Conservation (phyloP, 2,797 vertebrate genomes). For the Salmo trutta region DNA sequence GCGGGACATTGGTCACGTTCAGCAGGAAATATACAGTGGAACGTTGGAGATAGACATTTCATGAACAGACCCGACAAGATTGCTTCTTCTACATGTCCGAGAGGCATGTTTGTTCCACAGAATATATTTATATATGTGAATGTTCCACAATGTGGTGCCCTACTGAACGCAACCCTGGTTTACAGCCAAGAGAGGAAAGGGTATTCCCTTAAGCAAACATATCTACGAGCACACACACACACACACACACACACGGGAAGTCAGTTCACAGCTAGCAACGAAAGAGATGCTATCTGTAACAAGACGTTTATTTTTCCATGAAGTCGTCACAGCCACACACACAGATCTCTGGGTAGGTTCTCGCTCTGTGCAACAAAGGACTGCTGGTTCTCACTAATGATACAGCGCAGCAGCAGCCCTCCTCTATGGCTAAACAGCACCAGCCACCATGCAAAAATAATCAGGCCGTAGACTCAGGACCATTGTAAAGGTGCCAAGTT, state of each 20-base stretch:
- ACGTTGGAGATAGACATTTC: not conserved
- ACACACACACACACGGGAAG: conserved; percentile 56
- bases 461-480: conserved; percentile 45
- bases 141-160: too few species aligned
- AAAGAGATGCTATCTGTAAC: conserved; percentile 74
- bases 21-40: not conserved
- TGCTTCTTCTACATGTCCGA: not conserved
- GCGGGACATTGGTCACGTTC: not conserved
- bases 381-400: conserved; percentile 56
- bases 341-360: conserved; percentile 51
- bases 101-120: not conserved
- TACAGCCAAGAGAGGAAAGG: conserved; percentile 46
- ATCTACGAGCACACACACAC: conserved; percentile 26
- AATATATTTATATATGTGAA: not conserved
- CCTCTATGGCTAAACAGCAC: conserved; percentile 56
- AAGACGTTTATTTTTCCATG: conserved; percentile 81
- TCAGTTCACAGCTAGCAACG: conserved; percentile 76
- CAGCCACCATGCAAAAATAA: conserved; percentile 70
- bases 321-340: conserved; percentile 67
- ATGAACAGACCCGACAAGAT: not conserved
- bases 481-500: not conserved
- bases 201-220: conserved; percentile 66
- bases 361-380: conserved; percentile 65
- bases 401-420: conserved; percentile 57
- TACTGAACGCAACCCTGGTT: not conserved